phyloP scores from a whole-genome alignment of 2,888 invertebrate genomes.

The Eucera pruinosa region DNA sequence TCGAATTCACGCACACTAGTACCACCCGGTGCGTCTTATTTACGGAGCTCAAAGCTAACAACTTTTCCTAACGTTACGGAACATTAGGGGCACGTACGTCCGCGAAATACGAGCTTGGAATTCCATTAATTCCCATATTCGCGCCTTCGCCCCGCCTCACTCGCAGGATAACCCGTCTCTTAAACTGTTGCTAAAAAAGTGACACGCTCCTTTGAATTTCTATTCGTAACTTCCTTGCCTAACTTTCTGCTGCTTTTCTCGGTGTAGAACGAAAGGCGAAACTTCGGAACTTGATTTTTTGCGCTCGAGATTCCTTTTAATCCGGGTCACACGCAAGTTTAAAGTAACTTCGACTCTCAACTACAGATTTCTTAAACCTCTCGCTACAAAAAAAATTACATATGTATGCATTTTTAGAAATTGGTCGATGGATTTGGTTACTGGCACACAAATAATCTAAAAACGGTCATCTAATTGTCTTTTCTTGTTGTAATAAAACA shows the following conservation, averaged over 20 bases:
- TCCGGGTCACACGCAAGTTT: neutral
- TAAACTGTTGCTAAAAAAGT: constrained; percentile 1
- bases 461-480: too few species aligned
- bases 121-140: constrained; percentile 13
- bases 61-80: constrained; percentile 35
- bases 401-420: too few species aligned
- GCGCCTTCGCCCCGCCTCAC: too few species aligned
- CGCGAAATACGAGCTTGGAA: constrained; percentile 26
- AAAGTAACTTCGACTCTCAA: neutral
- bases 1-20: constrained; percentile 4
- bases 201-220: constrained; percentile 13
- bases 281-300: neutral
- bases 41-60: constrained; percentile 41
- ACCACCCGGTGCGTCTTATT: constrained; percentile 33
- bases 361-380: neutral
- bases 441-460: too few species aligned
- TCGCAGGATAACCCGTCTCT: neutral
- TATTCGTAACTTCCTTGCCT: neutral
- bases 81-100: constrained; percentile 36
- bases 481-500: too few species aligned
- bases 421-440: too few species aligned
- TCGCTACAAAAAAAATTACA: too few species aligned
- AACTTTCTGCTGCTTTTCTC: neutral
- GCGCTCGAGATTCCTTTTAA: constrained; percentile 1
- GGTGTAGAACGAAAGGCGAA: neutral